These are phyloP conservation scores for Acleris laterana DNA, from an alignment of 2,888 invertebrate species.

Conservation along the genomic window DNA sequence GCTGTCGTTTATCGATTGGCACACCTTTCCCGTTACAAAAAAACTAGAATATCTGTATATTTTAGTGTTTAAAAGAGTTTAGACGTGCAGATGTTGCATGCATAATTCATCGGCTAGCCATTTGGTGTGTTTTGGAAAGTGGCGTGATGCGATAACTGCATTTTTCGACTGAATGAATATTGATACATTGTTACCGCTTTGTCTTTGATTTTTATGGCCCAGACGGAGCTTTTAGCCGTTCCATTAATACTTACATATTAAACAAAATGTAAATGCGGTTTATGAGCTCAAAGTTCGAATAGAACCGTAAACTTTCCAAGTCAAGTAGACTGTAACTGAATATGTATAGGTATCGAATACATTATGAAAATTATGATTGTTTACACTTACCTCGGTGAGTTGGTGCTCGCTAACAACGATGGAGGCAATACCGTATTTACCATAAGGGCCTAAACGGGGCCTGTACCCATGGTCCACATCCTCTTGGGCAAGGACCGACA, in stretches of 20 bases:
- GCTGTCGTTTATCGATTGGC: slow-evolving; percentile 8
- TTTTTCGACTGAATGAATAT: slow-evolving; percentile 26
- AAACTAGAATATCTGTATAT: slow-evolving; percentile 22
- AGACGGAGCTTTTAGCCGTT: slow-evolving; percentile 2
- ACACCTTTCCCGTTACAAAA: slow-evolving; percentile 14
- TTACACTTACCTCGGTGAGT: too few species aligned
- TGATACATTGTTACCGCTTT: slow-evolving; percentile 14
- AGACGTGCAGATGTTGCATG: slow-evolving; percentile 12
- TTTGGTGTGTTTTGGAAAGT: slow-evolving; percentile 30
- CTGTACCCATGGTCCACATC: too few species aligned
- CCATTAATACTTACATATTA: slow-evolving; percentile 6
- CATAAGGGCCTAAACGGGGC: too few species aligned
- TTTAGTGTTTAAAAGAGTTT: slow-evolving; percentile 12
- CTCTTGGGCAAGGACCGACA: too few species aligned
- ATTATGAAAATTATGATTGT: too few species aligned
- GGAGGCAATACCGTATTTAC: too few species aligned
- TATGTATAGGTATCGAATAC: too few species aligned
- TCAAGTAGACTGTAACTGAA: not conserved
- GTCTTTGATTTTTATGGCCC: slow-evolving; percentile 12
- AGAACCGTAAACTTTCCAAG: slow-evolving; percentile 1
- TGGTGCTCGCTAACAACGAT: too few species aligned
- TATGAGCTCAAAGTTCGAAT: slow-evolving; percentile 20
- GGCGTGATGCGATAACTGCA: slow-evolving; percentile 15
- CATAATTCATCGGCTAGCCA: slow-evolving; percentile 23
- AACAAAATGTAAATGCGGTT: slow-evolving; percentile 12